These are phyloP conservation scores for Crematogaster levior DNA, from an alignment of 2,888 invertebrate species.

Conservation along the genomic window DNA sequence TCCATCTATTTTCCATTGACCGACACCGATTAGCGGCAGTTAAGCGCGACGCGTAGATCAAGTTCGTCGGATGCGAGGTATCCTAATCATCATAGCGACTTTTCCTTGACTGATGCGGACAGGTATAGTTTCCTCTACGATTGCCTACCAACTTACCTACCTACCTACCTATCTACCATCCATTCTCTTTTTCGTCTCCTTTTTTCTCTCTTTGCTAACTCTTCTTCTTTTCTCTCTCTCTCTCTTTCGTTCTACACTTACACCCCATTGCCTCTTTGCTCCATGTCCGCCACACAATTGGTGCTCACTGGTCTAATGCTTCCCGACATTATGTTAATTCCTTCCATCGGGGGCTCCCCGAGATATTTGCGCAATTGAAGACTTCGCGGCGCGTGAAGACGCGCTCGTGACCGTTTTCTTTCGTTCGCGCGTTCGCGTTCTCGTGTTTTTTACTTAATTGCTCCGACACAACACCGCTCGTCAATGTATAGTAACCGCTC, in stretches of 20 bases:
- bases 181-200: slow-evolving; percentile 18
- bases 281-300: slow-evolving; percentile 73
- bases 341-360: slow-evolving; percentile 66
- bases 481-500: slow-evolving; percentile 6
- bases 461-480: slow-evolving; percentile 13
- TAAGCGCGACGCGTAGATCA: slow-evolving; percentile 35
- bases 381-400: slow-evolving; percentile 65
- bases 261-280: slow-evolving; percentile 60
- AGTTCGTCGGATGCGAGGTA: slow-evolving; percentile 20
- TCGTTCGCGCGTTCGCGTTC: not conserved
- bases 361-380: slow-evolving; percentile 76
- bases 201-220: slow-evolving; percentile 33
- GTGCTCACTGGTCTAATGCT: slow-evolving; percentile 74
- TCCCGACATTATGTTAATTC: slow-evolving; percentile 80
- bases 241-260: slow-evolving; percentile 31
- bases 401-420: slow-evolving; percentile 63
- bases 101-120: slow-evolving; percentile 45
- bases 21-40: slow-evolving; percentile 55
- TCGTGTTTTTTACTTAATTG: slow-evolving; percentile 37
- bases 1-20: slow-evolving; percentile 50
- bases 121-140: not conserved
- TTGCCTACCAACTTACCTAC: not conserved
- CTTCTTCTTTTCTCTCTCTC: slow-evolving; percentile 26
- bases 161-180: slow-evolving; percentile 24
- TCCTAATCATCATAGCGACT: slow-evolving; percentile 35